These are phyloP conservation scores for Leptinotarsa juncta DNA, from an alignment of 2,888 invertebrate species.

Conservation along the genomic window DNA sequence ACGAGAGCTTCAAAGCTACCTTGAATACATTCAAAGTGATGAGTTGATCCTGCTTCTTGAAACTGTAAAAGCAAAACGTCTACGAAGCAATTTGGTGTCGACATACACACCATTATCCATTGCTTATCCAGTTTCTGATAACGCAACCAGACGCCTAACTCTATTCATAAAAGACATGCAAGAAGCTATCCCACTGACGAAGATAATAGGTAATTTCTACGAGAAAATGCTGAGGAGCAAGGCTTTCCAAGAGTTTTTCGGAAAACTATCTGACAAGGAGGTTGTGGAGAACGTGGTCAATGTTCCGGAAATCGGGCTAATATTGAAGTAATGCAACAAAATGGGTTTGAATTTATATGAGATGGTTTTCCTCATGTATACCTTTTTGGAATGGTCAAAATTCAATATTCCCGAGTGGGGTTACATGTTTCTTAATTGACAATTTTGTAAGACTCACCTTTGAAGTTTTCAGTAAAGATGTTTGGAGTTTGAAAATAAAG, in stretches of 20 bases:
- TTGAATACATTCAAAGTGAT: constrained; percentile 46
- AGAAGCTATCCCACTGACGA: constrained; percentile 29
- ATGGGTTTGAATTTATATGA: constrained; percentile 48
- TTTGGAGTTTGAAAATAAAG: no score
- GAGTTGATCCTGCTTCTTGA: constrained; percentile 48
- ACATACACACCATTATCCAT: constrained; percentile 40
- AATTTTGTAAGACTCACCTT: background rate
- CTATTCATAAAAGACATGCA: constrained; percentile 34
- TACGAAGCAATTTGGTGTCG: constrained; percentile 42
- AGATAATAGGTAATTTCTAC: constrained; percentile 38
- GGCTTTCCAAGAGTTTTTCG: constrained; percentile 43
- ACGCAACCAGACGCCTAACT: constrained; percentile 31
- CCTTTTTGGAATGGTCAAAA: constrained; percentile 51
- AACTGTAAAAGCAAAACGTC: constrained; percentile 33
- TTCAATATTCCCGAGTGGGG: constrained; percentile 25
- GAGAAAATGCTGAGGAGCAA: constrained; percentile 43
- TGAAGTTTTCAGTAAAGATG: no score
- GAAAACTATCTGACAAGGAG: constrained; percentile 47
- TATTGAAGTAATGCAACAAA: constrained; percentile 37
- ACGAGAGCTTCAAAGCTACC: constrained; percentile 49
- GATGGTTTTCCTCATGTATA: constrained; percentile 42
- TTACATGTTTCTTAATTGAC: background rate
- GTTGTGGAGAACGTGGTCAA: constrained; percentile 34
- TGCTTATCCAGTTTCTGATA: background rate
- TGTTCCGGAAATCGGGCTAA: constrained; percentile 42